These are phyloP conservation scores for Hyperoplus immaculatus DNA, from an alignment of 2,797 vertebrate species.

Conservation along the genomic window DNA sequence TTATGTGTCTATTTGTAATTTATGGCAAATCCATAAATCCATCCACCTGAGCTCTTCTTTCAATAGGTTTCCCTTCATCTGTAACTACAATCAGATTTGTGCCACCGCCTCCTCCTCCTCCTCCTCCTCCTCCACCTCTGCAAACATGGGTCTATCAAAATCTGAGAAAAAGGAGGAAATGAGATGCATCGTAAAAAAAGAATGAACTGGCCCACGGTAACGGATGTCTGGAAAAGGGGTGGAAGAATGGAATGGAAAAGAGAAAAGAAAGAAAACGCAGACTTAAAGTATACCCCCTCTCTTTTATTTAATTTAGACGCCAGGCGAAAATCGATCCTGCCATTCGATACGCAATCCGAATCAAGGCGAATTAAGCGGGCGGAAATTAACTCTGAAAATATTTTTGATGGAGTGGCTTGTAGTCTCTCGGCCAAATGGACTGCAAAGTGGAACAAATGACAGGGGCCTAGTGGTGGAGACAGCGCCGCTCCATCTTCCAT, in stretches of 20 bases:
- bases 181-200: slow-evolving; percentile 83
- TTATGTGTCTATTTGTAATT: slow-evolving; percentile 70
- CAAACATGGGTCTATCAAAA: slow-evolving; percentile 82
- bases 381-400: slow-evolving; percentile 98
- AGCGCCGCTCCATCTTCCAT: slow-evolving; percentile 99
- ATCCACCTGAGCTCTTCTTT: slow-evolving; percentile 72
- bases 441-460: slow-evolving; percentile 99
- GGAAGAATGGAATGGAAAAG: slow-evolving; percentile 81
- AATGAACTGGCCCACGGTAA: slow-evolving; percentile 80
- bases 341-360: slow-evolving; percentile 96
- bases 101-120: slow-evolving; percentile 34
- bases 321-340: slow-evolving; percentile 96
- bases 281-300: slow-evolving; percentile 89
- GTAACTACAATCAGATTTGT: slow-evolving; percentile 78
- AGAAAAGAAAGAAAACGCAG: slow-evolving; percentile 89
- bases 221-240: slow-evolving; percentile 84
- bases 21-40: slow-evolving; percentile 80
- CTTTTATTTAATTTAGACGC: slow-evolving; percentile 96
- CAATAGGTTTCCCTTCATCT: slow-evolving; percentile 75
- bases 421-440: slow-evolving; percentile 96
- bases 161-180: slow-evolving; percentile 83
- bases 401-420: slow-evolving; percentile 97
- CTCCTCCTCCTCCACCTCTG: slow-evolving; percentile 57
- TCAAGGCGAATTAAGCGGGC: slow-evolving; percentile 96
- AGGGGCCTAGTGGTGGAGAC: slow-evolving; percentile 97